A percentile compares a stretch with the other conserved stretches of the same genome.
Evolutionary conservation across 2,797 vertebrate species (phyloP).

Genomic region (Myripristis jacobus): DNA sequence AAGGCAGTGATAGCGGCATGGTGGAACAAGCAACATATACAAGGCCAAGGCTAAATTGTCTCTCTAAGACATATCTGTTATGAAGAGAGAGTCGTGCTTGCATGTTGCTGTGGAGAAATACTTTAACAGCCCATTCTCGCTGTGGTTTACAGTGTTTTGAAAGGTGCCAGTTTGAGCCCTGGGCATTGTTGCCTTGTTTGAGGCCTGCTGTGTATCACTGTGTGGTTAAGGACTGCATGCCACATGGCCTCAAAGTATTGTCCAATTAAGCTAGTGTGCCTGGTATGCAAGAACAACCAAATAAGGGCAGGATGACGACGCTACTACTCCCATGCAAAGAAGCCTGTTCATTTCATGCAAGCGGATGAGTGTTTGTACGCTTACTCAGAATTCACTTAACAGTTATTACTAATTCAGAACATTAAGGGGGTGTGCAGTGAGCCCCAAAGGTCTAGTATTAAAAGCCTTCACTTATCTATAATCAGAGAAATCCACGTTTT

Average conservation of each 20-base stretch:
- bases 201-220: constrained; percentile 65
- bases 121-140: constrained; percentile 47
- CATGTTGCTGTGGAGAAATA: constrained; percentile 42
- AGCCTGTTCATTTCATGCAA: constrained; percentile 28
- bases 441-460: constrained; percentile 9
- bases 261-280: constrained; percentile 59
- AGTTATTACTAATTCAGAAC: constrained; percentile 2
- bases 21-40: constrained; percentile 57
- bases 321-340: constrained; percentile 43
- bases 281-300: constrained; percentile 43
- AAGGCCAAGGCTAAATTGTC: constrained; percentile 55
- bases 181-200: constrained; percentile 59
- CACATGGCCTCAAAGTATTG: constrained; percentile 68
- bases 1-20: constrained; percentile 43
- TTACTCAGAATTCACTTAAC: constrained; percentile 1
- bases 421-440: not conserved
- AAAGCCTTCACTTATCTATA: constrained; percentile 1
- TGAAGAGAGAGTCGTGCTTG: constrained; percentile 42
- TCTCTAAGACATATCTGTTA: constrained; percentile 58
- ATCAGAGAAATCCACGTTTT: not conserved
- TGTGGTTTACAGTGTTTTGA: constrained; percentile 49
- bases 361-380: constrained; percentile 14
- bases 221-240: constrained; percentile 48
- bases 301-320: constrained; percentile 50
- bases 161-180: constrained; percentile 65